Evolutionary conservation across 2,888 invertebrate species (phyloP).

Genomic region (Ethmia dodecea): DNA sequence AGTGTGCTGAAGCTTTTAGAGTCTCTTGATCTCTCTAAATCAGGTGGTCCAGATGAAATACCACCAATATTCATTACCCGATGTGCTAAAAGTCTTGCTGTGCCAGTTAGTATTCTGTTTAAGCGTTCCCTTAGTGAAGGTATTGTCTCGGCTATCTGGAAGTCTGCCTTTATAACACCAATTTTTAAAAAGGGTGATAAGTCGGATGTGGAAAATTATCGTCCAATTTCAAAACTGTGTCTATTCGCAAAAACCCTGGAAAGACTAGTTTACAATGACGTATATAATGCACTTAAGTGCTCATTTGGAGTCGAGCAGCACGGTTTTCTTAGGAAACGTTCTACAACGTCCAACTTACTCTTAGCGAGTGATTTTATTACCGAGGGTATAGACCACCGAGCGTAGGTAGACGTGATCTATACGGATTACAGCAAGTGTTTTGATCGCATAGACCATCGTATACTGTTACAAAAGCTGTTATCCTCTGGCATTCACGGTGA

Average conservation of each 20-base stretch:
- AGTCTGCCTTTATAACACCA: slow-evolving; percentile 7
- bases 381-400: too few relatives aligned
- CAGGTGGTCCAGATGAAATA: slow-evolving; percentile 1
- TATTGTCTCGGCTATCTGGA: background rate
- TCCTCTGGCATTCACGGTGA: too few relatives aligned
- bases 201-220: background rate
- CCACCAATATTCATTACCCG: slow-evolving; percentile 1
- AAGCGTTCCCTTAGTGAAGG: background rate
- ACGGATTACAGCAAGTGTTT: too few relatives aligned
- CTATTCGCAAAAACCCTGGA: slow-evolving; percentile 4
- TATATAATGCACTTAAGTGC: too few relatives aligned
- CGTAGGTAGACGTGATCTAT: too few relatives aligned
- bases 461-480: too few relatives aligned
- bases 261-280: background rate
- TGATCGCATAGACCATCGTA: too few relatives aligned
- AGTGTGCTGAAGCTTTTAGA: slow-evolving; percentile 1
- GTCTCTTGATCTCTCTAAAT: background rate
- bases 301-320: too few relatives aligned
- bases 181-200: slow-evolving; percentile 1
- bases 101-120: background rate
- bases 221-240: slow-evolving; percentile 8
- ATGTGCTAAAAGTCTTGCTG: background rate
- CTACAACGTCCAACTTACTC: too few relatives aligned
- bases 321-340: too few relatives aligned
- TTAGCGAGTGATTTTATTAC: too few relatives aligned